Percentiles rank a stretch among this genome's conserved stretches.
Evolutionary conservation across 2,888 invertebrate genomes (phyloP).

Genomic region (Ecdyonurus torrentis): DNA sequence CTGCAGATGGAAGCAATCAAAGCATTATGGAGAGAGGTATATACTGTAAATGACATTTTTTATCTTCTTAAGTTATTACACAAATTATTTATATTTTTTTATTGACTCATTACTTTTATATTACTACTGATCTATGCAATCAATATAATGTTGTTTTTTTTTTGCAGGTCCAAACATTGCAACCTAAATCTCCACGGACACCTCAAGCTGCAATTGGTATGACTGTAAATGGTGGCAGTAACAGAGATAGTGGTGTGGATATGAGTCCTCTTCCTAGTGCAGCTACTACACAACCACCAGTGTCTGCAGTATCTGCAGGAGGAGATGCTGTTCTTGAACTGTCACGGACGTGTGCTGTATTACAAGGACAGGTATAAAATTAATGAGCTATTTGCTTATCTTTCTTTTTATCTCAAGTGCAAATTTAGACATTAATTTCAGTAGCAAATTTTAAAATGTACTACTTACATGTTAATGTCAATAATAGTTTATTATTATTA

Average conservation of each 20-base stretch:
- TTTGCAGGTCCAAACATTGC: constrained; percentile 7
- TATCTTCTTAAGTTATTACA: neutral
- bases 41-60: no score
- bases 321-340: constrained; percentile 47
- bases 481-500: no score
- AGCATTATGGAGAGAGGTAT: constrained; percentile 64
- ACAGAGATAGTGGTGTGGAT: constrained; percentile 17
- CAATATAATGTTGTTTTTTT: neutral
- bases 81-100: neutral
- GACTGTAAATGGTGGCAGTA: constrained; percentile 22
- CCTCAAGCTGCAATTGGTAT: constrained; percentile 12
- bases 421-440: no score
- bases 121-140: neutral
- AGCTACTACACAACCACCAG: neutral
- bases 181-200: constrained; percentile 4
- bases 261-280: constrained; percentile 14
- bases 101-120: neutral
- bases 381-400: no score
- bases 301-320: constrained; percentile 5
- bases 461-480: no score
- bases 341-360: constrained; percentile 53
- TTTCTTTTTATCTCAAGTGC: no score
- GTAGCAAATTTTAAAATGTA: no score
- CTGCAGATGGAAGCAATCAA: constrained; percentile 83
- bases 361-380: constrained; percentile 50